phyloP scores from a whole-genome alignment of 2,113 vertebrate species.

The Silurus meridionalis region DNA sequence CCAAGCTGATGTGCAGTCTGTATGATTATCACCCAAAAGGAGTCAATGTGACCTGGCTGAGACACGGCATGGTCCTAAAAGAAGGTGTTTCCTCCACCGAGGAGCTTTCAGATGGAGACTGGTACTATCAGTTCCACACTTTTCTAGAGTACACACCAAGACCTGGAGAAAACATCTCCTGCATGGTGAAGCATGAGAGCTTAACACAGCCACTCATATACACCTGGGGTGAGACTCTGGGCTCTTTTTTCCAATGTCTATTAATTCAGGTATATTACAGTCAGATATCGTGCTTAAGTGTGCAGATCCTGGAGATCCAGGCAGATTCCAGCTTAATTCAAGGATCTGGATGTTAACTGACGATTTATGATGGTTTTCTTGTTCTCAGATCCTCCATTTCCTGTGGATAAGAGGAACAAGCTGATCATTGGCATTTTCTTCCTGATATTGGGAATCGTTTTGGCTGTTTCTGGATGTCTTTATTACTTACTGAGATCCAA shows the following conservation, averaged over 20 bases:
- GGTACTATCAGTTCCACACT: constrained; percentile 58
- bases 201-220: constrained; percentile 9
- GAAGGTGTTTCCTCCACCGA: constrained; percentile 40
- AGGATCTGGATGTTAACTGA: neutral
- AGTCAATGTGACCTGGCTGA: constrained; percentile 55
- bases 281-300: neutral
- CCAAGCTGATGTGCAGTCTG: constrained; percentile 47
- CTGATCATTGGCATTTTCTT: neutral
- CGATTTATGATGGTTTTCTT: neutral
- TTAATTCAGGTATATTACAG: too few relatives aligned
- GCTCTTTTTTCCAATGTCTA: neutral
- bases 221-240: neutral
- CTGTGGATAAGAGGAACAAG: neutral
- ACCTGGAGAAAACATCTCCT: constrained; percentile 56
- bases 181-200: constrained; percentile 54
- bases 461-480: neutral
- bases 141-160: constrained; percentile 50
- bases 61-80: constrained; percentile 37
- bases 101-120: constrained; percentile 54
- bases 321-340: neutral
- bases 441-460: neutral
- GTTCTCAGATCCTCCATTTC: neutral
- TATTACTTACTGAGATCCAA: neutral
- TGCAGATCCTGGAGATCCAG: neutral
- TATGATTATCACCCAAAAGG: constrained; percentile 51